Conservation (phyloP, 2,113 vertebrate genomes). For the Lasiurus cinereus region DNA sequence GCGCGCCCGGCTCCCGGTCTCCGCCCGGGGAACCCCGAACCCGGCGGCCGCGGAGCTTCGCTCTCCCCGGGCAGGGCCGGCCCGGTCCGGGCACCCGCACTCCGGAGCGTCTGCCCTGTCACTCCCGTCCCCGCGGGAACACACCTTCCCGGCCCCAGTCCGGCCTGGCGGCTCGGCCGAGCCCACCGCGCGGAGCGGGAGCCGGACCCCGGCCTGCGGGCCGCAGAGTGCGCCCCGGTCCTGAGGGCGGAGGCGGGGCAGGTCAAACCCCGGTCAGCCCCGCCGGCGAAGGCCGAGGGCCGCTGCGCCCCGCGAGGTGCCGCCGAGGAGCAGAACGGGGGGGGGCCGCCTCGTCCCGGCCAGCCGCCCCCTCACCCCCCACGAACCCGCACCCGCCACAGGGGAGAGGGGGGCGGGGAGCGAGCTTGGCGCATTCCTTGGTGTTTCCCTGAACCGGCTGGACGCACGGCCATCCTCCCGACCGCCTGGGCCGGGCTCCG, state of each 20-base stretch:
- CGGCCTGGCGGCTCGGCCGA: neutral
- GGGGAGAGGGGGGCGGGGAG: fast-evolving
- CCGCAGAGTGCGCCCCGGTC: neutral
- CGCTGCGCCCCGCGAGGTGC: neutral
- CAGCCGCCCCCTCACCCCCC: too few species aligned
- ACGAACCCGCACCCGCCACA: too few species aligned
- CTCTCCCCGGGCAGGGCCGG: neutral
- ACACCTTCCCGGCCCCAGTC: neutral
- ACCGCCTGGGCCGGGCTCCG: neutral
- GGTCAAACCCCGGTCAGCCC: neutral
- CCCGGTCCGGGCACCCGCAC: neutral
- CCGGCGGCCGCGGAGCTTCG: neutral
- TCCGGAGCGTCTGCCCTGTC: neutral
- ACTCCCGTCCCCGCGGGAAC: neutral
- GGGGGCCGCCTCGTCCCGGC: neutral
- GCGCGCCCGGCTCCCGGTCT: neutral
- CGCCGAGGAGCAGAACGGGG: neutral
- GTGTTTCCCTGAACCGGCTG: neutral
- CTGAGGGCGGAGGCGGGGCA: neutral
- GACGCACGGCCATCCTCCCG: neutral
- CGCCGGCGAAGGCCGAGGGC: neutral
- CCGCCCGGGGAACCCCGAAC: neutral
- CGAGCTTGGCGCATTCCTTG: neutral
- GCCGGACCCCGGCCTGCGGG: neutral
- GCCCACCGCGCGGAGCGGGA: neutral